Evolutionary conservation across 2,797 vertebrate genomes (phyloP), one percentile per base, ranked within the genome.

Genomic region (Artibeus lituratus): DNA sequence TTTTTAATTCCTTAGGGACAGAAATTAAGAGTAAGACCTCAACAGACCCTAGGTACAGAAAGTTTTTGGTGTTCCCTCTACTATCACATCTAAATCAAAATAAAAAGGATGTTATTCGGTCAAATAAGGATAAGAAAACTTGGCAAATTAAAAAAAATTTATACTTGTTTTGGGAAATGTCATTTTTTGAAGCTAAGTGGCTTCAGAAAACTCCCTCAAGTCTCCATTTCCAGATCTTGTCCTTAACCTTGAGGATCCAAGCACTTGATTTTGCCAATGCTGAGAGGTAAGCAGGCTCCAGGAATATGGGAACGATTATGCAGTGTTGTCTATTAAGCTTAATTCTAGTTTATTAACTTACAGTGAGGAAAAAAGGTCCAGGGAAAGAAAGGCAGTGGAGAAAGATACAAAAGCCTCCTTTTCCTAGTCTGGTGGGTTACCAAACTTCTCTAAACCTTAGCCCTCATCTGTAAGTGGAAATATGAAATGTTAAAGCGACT

Each of bases 81-180:
- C 32, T 16, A 47, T 24, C 4, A 49, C 2, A 35, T 91, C 32
- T 87, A 81, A 91, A 82, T 87, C 24, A 84, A 87, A 94, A 92
- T 81, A 55, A 90, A 94, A 89, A 42, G 84, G 19, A 77, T 86
- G 24, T 44, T 94, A 72, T 90, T 77, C 35, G 90, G 11, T 80
- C 26, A 49, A 81, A 87, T 51, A 84, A 76, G 12, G 7, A 86
- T 59, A 87, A 91, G 82, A 94, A 21, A 95, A 11, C 74, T 55
- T 81, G 77, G 3, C 2, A 93, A n/a, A 73, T 82, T 92, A 10
- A 1, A 39, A 80, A 78, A 78, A 80, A n/a, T n/a, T 57, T 29
- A 49, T 67, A 39, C 4, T 82, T 87, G 0, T 47, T 87, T 80
- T 84, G 29, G 42, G 35, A 91, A 87, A 87, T 67, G 16, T 32